phyloP scores from a whole-genome alignment of 2,888 invertebrate species.

The Orchesellides sinensis region DNA sequence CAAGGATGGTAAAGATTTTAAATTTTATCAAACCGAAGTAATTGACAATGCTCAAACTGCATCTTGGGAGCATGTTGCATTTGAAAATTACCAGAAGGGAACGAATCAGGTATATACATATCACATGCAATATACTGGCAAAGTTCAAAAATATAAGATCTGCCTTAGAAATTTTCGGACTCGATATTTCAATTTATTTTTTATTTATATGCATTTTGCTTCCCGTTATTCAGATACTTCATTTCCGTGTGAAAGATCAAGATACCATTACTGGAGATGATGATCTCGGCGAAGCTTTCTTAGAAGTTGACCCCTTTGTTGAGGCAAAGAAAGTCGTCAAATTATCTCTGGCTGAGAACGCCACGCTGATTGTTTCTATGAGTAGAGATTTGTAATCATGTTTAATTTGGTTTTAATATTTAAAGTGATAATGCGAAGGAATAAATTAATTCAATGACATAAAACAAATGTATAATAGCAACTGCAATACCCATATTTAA shows the following conservation, averaged over 20 bases:
- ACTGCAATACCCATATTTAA: too few relatives aligned
- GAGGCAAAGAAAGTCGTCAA: slow-evolving; percentile 20
- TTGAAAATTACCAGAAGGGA: slow-evolving; percentile 66
- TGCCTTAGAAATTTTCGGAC: background rate
- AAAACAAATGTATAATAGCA: too few relatives aligned
- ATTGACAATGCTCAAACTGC: slow-evolving; percentile 64
- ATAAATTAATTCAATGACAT: too few relatives aligned
- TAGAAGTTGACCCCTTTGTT: slow-evolving; percentile 67
- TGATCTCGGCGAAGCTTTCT: slow-evolving; percentile 65
- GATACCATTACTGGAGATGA: slow-evolving; percentile 67
- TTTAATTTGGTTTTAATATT: too few relatives aligned
- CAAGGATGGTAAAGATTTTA: slow-evolving; percentile 63
- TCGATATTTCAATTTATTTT: background rate
- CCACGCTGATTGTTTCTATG: slow-evolving; percentile 44
- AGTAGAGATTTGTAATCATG: slow-evolving; percentile 26
- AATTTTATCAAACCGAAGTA: slow-evolving; percentile 60
- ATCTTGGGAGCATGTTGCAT: slow-evolving; percentile 62
- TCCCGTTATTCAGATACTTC: slow-evolving; percentile 45
- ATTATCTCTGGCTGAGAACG: slow-evolving; percentile 39
- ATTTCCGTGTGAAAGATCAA: slow-evolving; percentile 67
- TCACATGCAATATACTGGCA: too few relatives aligned
- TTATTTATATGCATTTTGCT: background rate
- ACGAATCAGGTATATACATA: slow-evolving; percentile 58
- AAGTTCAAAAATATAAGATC: background rate
- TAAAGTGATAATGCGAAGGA: too few relatives aligned